phyloP scores from a whole-genome alignment of 2,113 vertebrate genomes.

The Ancistrus triradiatus region DNA sequence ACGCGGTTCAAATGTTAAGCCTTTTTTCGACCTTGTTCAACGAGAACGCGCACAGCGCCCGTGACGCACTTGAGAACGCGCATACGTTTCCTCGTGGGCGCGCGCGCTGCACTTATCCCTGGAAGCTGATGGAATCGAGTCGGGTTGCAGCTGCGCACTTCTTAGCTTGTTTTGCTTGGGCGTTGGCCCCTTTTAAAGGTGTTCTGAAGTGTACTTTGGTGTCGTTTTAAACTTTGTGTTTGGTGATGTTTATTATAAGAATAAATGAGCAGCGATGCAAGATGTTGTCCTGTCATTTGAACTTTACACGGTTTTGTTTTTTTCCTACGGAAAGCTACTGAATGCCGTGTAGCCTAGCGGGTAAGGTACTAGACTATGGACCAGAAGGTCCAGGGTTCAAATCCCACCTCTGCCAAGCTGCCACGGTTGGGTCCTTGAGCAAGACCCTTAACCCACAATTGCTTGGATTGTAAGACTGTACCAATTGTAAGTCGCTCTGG shows the following conservation, averaged over 20 bases:
- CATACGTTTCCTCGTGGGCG: slow-evolving; percentile 6
- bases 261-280: slow-evolving; percentile 2
- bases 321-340: too few species aligned
- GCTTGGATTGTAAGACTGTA: too few species aligned
- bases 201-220: slow-evolving; percentile 1
- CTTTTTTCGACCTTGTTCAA: slow-evolving; percentile 14
- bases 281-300: neutral
- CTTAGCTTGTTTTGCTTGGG: slow-evolving; percentile 10
- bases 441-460: too few species aligned
- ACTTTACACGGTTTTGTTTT: too few species aligned
- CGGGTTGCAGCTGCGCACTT: slow-evolving; percentile 17
- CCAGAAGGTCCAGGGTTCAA: too few species aligned
- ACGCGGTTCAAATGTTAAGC: slow-evolving; percentile 31
- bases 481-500: too few species aligned
- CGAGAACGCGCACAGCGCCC: slow-evolving; percentile 9
- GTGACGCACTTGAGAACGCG: neutral
- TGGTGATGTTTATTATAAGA: slow-evolving; percentile 3
- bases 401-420: too few species aligned
- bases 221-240: slow-evolving; percentile 4
- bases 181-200: slow-evolving; percentile 20
- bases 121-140: slow-evolving; percentile 7
- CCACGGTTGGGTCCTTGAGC: too few species aligned
- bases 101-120: slow-evolving; percentile 14
- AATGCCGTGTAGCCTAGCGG: too few species aligned
- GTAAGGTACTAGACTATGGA: too few species aligned